Base-by-base conservation (phyloP, 1,140 invertebrate species). In the Batillaria attramentaria region DNA sequence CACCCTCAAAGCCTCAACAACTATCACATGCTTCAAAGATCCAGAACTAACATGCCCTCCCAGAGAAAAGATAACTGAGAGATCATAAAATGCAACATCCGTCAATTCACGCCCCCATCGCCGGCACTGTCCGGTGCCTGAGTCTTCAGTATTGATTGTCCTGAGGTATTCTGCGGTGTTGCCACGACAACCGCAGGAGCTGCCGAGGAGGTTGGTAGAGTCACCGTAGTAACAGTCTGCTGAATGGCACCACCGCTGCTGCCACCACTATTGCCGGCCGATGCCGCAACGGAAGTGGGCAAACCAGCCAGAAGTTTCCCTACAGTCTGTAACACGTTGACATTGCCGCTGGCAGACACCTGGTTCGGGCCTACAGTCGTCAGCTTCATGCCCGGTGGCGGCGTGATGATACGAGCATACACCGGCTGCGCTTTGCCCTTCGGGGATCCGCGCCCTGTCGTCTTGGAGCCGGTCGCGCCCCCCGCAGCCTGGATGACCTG, bases 361-460 rank as follows among this genome's bases (percentile, higher is more conserved):
- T 82, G 68, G 20, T 66, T 79, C 2, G 74, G 80, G 5, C 74
- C 60, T 57, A 87, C 79, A 3, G 80, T 84, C 33, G 86, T 79
- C 75, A 85, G 80, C 57, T 85, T 82, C 77, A 89, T 84, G n/a
- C 87, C 87, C 18, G 87, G 84, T 13, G 89, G 87, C 0, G 88
- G 88, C 6, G 87, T 88, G 37, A 90, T 89, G 57, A 90, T 90
- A 16, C 88, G 81, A n/a, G 89, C 89, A 83, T 88, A 90, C 42
- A 90, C 87, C 37, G 89, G 88, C 42, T 83, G 83, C 16, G 84
- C 77, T 79, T 90, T 90, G n/a, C 83, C 83, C 77, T 89, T 88
- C 16, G 83, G 81, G 41, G 81, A 80, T 3, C 84, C 83, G 35
- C 84, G 83, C 16, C 81, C 84, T 28, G 79, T 79, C 37, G 76